Evolutionary conservation across 2,888 invertebrate species (phyloP).

Genomic region (Phoenoteleia sp.): DNA sequence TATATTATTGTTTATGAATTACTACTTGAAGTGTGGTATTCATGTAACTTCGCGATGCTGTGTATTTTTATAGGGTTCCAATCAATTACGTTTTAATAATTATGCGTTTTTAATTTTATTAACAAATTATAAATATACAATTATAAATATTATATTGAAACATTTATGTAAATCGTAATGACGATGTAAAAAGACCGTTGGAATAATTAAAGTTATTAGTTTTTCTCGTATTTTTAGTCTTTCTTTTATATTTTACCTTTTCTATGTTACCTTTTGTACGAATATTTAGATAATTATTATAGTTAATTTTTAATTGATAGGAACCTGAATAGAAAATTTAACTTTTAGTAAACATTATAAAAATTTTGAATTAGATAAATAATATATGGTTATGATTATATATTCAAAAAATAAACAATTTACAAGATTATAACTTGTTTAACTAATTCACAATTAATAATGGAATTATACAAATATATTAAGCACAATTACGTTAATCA

Average conservation of each 20-base stretch:
- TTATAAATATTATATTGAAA: background rate
- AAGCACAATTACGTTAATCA: constrained; percentile 21
- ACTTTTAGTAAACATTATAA: background rate
- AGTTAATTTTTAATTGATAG: background rate
- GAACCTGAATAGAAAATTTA: background rate
- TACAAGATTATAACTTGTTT: background rate
- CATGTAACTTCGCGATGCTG: background rate
- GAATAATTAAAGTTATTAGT: constrained; percentile 35
- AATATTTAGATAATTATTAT: background rate
- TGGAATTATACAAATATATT: constrained; percentile 13
- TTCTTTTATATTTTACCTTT: constrained; percentile 6
- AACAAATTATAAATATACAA: constrained; percentile 13
- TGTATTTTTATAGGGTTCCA: constrained; percentile 33
- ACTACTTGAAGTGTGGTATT: constrained; percentile 1
- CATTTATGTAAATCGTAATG: constrained; percentile 1
- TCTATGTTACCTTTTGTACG: background rate
- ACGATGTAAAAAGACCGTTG: constrained; percentile 14
- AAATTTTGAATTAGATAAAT: background rate
- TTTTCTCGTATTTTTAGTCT: constrained; percentile 3
- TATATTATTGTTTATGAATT: constrained; percentile 5
- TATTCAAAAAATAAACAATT: background rate
- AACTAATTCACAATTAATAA: background rate
- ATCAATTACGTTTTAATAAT: constrained; percentile 15
- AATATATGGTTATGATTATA: background rate
- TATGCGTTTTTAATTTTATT: constrained; percentile 13